Evolutionary conservation across 2,888 invertebrate genomes (phyloP).

Genomic region (Dexiosoma caninum): DNA sequence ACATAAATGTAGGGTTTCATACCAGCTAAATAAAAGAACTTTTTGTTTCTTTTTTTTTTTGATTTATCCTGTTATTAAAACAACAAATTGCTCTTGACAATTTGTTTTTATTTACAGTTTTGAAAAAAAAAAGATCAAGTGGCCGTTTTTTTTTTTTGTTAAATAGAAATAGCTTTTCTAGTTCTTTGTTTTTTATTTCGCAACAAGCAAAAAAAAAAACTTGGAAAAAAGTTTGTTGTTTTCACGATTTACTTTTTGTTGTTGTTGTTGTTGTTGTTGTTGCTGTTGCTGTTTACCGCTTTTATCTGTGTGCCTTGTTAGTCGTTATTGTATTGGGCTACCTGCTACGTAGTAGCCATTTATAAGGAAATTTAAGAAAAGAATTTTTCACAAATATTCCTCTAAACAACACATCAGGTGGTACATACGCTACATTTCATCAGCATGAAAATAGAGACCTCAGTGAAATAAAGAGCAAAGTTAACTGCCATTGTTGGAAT

Average conservation of each 20-base stretch:
- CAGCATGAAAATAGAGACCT: slow-evolving; percentile 3
- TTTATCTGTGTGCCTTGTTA: neutral
- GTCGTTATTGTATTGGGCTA: neutral
- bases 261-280: too few species aligned
- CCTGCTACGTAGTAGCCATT: neutral
- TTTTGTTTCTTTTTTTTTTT: neutral
- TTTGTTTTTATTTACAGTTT: slow-evolving; percentile 37
- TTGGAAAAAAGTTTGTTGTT: neutral
- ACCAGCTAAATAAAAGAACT: slow-evolving; percentile 11
- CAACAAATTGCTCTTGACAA: slow-evolving; percentile 56
- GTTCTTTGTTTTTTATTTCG: neutral
- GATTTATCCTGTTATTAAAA: slow-evolving; percentile 47
- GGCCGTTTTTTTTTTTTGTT: slow-evolving; percentile 36
- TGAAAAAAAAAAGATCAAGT: slow-evolving; percentile 14
- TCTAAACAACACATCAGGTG: slow-evolving; percentile 14
- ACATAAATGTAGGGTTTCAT: slow-evolving; percentile 11
- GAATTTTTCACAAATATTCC: slow-evolving; percentile 12
- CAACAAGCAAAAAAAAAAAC: neutral
- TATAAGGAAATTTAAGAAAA: slow-evolving; percentile 8
- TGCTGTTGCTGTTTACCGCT: neutral
- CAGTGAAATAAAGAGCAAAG: neutral
- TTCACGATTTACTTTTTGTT: neutral
- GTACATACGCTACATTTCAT: neutral
- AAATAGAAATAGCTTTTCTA: neutral
- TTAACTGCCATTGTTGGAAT: slow-evolving; percentile 16